Conservation (phyloP, 92 coral and sea anemone genomes). For the Epizoanthus fatuus region DNA sequence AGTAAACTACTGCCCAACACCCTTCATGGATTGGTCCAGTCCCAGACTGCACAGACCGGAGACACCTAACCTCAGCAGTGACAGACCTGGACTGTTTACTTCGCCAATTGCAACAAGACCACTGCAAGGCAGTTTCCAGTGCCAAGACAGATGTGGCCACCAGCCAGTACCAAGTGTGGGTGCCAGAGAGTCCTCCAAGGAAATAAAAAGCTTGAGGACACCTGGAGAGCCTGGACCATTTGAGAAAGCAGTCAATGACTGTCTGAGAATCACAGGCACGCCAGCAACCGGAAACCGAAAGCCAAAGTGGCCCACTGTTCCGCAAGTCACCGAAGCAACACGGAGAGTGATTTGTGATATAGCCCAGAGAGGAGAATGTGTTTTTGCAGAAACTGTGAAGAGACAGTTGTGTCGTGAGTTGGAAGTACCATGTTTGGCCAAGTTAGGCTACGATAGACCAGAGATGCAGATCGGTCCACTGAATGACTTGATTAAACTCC, state of each 20-base stretch:
- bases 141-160: no score
- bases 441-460: slow-evolving; percentile 64
- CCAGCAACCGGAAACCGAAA: neutral
- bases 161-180: neutral
- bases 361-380: slow-evolving; percentile 74
- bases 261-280: slow-evolving; percentile 3
- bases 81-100: neutral
- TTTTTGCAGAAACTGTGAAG: slow-evolving; percentile 73
- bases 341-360: slow-evolving; percentile 61
- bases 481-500: slow-evolving; percentile 73
- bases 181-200: neutral
- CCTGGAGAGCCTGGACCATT: slow-evolving; percentile 61
- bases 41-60: no score
- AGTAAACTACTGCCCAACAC: no score
- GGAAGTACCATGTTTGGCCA: slow-evolving; percentile 51
- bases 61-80: no score
- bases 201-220: slow-evolving; percentile 15
- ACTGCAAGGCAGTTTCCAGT: neutral
- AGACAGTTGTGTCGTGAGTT: slow-evolving; percentile 68
- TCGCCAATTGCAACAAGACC: neutral
- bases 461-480: slow-evolving; percentile 82
- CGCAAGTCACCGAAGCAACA: slow-evolving; percentile 70
- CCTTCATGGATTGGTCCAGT: no score
- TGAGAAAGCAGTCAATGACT: slow-evolving; percentile 54
- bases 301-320: slow-evolving; percentile 17